These are phyloP conservation scores for Lucifuga dentata DNA, from an alignment of 2,113 vertebrate genomes.

Conservation along the genomic window DNA sequence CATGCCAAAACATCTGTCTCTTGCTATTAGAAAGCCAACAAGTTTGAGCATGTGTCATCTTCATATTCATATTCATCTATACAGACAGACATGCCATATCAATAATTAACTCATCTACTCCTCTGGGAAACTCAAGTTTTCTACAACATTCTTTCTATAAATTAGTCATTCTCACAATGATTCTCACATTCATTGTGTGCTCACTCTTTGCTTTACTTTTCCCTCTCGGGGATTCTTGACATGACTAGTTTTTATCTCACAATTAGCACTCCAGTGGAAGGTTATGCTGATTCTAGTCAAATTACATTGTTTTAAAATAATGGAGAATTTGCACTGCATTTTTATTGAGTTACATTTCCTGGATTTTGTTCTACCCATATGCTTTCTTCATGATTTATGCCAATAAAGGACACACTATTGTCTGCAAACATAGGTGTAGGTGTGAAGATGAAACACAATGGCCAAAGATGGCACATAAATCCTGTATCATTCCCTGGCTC, in stretches of 20 bases:
- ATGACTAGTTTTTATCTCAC: neutral
- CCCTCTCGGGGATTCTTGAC: neutral
- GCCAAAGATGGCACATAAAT: conserved; percentile 44
- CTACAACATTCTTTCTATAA: neutral
- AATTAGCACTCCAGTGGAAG: neutral
- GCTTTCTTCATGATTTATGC: conserved; percentile 12
- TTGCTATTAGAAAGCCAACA: conserved; percentile 40
- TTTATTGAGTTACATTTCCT: conserved; percentile 1
- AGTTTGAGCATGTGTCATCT: conserved; percentile 47
- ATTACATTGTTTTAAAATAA: neutral
- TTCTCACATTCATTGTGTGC: conserved; percentile 10
- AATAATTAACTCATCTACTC: conserved; percentile 57
- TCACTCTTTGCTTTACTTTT: neutral
- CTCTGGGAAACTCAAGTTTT: conserved; percentile 37
- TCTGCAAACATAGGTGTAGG: conserved; percentile 13
- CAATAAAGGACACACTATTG: neutral
- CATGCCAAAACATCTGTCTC: conserved; percentile 29
- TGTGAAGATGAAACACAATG: conserved; percentile 21
- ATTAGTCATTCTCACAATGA: neutral
- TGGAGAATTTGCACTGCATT: neutral
- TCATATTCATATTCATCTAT: conserved; percentile 33
- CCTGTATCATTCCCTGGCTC: conserved; percentile 58
- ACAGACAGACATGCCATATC: conserved; percentile 49
- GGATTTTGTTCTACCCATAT: neutral
- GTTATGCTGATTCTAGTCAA: too few species aligned